A percentile compares a stretch with the other conserved stretches of the same genome.
phyloP scores from a whole-genome alignment of 2,797 vertebrate species.

The Acanthurus tractus region DNA sequence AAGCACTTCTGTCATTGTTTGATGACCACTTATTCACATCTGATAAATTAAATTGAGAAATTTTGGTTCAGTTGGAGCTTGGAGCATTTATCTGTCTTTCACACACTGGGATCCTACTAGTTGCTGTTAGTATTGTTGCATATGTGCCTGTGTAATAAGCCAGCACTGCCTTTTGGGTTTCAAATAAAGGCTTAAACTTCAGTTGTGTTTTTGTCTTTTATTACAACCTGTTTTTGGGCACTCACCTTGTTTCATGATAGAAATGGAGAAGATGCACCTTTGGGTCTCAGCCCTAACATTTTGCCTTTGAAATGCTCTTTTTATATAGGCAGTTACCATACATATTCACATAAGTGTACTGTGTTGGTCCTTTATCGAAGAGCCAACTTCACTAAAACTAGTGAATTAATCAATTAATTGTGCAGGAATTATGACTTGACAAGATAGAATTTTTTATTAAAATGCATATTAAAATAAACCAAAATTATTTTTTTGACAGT shows the following conservation, averaged over 20 bases:
- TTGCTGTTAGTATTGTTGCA: slow-evolving; percentile 34
- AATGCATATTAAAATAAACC: not conserved
- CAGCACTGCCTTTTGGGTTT: slow-evolving; percentile 31
- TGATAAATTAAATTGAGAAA: not conserved
- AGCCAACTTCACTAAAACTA: not conserved
- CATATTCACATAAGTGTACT: not conserved
- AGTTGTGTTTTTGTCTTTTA: slow-evolving; percentile 17
- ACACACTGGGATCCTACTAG: slow-evolving; percentile 2
- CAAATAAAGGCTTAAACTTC: slow-evolving; percentile 55
- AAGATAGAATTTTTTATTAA: not conserved
- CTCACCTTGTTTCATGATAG: not conserved
- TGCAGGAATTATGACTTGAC: not conserved
- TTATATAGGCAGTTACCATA: not conserved
- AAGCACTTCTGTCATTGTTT: slow-evolving; percentile 25
- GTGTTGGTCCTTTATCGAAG: not conserved
- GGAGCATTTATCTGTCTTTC: not conserved
- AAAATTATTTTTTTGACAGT: not conserved
- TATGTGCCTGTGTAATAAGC: slow-evolving; percentile 27
- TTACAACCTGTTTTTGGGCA: not conserved
- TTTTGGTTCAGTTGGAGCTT: slow-evolving; percentile 1
- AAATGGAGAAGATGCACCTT: not conserved
- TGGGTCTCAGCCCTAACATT: not conserved
- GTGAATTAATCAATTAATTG: not conserved
- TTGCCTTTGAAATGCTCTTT: not conserved
- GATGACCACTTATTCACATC: not conserved